phyloP scores from a whole-genome alignment of 2,113 vertebrate genomes.

The Heteronetta atricapilla region DNA sequence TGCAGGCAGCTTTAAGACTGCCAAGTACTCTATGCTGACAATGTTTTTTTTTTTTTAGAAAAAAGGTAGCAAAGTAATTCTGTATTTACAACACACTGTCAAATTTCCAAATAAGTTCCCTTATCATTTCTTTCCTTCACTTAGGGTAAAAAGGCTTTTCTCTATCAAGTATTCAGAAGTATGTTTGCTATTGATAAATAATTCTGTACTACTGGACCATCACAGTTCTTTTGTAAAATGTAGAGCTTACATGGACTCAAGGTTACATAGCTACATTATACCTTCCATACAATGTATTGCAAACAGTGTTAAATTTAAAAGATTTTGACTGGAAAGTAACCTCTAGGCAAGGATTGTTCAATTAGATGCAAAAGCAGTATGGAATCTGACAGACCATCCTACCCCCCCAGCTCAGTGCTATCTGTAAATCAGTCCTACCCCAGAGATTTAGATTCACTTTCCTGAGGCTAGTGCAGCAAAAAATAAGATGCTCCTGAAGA shows the following conservation, averaged over 20 bases:
- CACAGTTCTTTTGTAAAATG: background rate
- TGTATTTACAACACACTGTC: background rate
- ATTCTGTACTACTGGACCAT: background rate
- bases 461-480: slow-evolving; percentile 61
- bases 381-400: slow-evolving; percentile 10
- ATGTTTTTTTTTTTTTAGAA: background rate
- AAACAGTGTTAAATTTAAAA: background rate
- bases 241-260: background rate
- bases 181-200: background rate
- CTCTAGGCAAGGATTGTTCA: slow-evolving; percentile 33
- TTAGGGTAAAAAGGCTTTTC: background rate
- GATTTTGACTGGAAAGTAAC: slow-evolving; percentile 6
- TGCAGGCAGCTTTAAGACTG: slow-evolving; percentile 5
- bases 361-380: slow-evolving; percentile 52
- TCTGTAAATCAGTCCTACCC: slow-evolving; percentile 50
- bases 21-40: background rate
- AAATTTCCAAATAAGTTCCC: slow-evolving; percentile 32
- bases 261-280: background rate
- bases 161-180: background rate
- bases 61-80: slow-evolving; percentile 1
- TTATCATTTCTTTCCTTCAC: background rate
- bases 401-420: slow-evolving; percentile 34
- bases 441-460: background rate
- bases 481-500: slow-evolving; percentile 34
- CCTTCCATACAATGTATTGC: background rate